A percentile compares a stretch with the other conserved stretches of the same genome.
Evolutionary conservation across 2,797 vertebrate genomes (phyloP).

Genomic region (Galaxias olidus): DNA sequence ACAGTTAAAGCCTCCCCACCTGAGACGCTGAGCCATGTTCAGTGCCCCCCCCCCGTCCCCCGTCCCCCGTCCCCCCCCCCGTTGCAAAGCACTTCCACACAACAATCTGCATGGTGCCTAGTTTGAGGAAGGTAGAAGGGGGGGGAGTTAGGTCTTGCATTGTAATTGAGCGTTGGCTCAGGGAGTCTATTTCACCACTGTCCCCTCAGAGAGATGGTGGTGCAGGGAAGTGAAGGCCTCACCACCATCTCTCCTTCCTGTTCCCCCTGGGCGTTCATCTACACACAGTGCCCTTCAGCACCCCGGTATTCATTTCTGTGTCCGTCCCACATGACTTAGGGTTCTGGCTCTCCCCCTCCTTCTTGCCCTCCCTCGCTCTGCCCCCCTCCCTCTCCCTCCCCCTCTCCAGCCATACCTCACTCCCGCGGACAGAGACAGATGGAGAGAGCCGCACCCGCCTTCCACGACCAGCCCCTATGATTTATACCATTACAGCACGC

Average conservation of each 20-base stretch:
- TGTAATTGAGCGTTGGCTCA: constrained; percentile 46
- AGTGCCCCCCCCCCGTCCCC: no score
- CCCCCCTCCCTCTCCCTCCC: constrained; percentile 35
- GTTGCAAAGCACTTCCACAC: no score
- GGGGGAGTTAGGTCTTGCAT: constrained; percentile 22
- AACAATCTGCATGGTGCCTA: no score
- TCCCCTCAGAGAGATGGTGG: no score
- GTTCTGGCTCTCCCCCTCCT: constrained; percentile 46
- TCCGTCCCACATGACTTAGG: constrained; percentile 45
- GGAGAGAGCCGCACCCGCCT: constrained; percentile 62
- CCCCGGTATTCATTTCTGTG: constrained; percentile 51
- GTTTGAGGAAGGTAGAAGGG: no score
- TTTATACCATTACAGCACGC: constrained; percentile 54
- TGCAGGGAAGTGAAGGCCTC: constrained; percentile 46
- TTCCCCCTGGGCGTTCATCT: constrained; percentile 29
- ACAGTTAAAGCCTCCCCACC: no score
- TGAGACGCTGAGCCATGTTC: no score
- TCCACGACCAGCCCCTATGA: constrained; percentile 60
- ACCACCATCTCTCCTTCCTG: constrained; percentile 25
- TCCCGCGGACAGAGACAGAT: constrained; percentile 74
- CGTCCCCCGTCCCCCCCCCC: no score
- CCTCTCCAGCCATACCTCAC: constrained; percentile 67
- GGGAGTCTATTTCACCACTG: constrained; percentile 49
- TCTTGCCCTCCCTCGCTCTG: background rate
- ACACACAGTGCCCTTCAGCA: constrained; percentile 38